phyloP scores from a whole-genome alignment of 2,888 invertebrate species.

The Cephus pulcher region DNA sequence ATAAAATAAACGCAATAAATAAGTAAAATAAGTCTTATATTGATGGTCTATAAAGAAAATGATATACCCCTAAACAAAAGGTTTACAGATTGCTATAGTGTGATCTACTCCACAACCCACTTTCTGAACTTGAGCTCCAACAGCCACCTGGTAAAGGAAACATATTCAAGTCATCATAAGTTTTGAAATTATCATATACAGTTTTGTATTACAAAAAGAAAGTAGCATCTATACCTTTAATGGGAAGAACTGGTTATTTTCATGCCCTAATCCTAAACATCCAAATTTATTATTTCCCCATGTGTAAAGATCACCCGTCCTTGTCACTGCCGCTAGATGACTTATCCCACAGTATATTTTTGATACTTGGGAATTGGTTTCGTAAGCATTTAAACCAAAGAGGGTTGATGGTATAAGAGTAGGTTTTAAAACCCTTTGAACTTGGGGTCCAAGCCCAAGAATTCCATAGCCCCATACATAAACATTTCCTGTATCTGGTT shows the following conservation, averaged over 20 bases:
- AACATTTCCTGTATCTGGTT: conserved; percentile 81
- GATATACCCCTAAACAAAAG: conserved; percentile 70
- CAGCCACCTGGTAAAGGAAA: conserved; percentile 68
- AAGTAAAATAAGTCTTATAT: neutral
- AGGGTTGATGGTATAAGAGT: conserved; percentile 81
- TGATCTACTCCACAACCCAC: conserved; percentile 90
- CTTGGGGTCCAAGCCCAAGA: conserved; percentile 87
- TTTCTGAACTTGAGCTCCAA: conserved; percentile 81
- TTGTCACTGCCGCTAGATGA: conserved; percentile 85
- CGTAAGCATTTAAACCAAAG: conserved; percentile 89
- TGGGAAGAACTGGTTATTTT: conserved; percentile 89
- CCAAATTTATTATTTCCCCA: conserved; percentile 93
- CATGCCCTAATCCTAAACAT: conserved; percentile 85
- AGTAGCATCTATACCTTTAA: conserved; percentile 71
- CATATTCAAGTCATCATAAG: neutral
- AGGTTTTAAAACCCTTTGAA: conserved; percentile 76
- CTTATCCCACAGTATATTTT: conserved; percentile 80
- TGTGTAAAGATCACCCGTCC: conserved; percentile 84
- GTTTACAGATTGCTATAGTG: conserved; percentile 80
- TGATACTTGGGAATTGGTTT: conserved; percentile 76
- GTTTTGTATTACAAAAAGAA: neutral
- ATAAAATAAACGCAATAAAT: neutral
- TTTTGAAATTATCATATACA: neutral
- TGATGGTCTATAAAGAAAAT: neutral
- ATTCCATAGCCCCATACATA: conserved; percentile 96